Conservation (phyloP, 2,888 invertebrate genomes). For the Arctia plantaginis region DNA sequence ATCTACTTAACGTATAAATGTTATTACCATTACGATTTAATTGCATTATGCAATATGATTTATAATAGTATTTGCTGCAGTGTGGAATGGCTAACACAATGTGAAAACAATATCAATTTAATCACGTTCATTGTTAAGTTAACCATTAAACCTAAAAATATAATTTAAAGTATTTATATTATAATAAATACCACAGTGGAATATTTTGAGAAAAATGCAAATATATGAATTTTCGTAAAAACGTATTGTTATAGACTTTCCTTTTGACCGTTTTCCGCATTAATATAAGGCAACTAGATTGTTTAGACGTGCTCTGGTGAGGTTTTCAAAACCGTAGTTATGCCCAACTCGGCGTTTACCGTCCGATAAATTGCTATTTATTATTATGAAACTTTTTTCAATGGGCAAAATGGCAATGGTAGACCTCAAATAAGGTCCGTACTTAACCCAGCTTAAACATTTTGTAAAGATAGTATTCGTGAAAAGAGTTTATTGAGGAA, state of each 20-base stretch:
- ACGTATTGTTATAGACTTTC: constrained; percentile 45
- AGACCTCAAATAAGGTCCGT: constrained; percentile 57
- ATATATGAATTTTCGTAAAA: constrained; percentile 34
- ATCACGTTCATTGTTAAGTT: background rate
- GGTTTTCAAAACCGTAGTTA: constrained; percentile 47
- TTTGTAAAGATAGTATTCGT: constrained; percentile 52
- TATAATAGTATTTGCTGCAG: background rate
- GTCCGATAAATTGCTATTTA: constrained; percentile 67
- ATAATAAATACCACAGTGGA: background rate
- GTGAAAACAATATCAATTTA: background rate
- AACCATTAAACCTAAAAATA: constrained; percentile 3
- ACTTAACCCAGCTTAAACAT: constrained; percentile 60
- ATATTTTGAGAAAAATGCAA: constrained; percentile 16
- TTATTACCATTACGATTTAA: background rate
- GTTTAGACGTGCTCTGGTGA: constrained; percentile 49
- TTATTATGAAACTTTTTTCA: constrained; percentile 63
- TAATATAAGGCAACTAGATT: constrained; percentile 54
- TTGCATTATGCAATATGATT: background rate
- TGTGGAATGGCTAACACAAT: background rate
- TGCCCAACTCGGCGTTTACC: constrained; percentile 49
- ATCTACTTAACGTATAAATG: background rate
- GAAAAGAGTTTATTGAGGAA: constrained; percentile 44
- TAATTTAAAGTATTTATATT: background rate
- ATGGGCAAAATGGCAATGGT: constrained; percentile 46
- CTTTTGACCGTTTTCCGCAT: constrained; percentile 47